Evolutionary conservation across 23 tunicate species (phyloP).

Genomic region (Phallusia fumigata): DNA sequence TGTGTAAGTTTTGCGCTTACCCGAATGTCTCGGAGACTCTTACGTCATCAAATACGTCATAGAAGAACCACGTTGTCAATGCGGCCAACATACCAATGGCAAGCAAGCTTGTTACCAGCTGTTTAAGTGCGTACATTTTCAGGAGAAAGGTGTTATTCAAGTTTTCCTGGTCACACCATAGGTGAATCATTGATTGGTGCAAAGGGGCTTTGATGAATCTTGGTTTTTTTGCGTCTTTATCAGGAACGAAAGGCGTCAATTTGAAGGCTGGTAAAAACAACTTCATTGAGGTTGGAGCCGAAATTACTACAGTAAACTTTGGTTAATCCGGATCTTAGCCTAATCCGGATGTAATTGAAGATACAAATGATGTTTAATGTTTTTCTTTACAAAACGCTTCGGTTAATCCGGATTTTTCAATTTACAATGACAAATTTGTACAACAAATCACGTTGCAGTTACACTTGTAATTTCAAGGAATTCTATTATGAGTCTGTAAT

Average conservation of each 20-base stretch:
- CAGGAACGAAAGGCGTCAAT: not conserved
- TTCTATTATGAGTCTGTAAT: too few relatives aligned
- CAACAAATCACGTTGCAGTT: too few relatives aligned
- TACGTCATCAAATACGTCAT: not conserved
- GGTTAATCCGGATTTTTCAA: too few relatives aligned
- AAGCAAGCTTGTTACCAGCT: not conserved
- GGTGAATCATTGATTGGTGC: slow-evolving; percentile 4
- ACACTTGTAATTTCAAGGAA: too few relatives aligned
- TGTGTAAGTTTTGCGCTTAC: not conserved
- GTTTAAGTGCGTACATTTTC: slow-evolving; percentile 5
- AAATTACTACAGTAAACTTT: too few relatives aligned
- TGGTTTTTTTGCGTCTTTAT: not conserved
- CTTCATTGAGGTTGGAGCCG: too few relatives aligned
- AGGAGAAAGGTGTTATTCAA: not conserved
- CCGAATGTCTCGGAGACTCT: slow-evolving; percentile 3
- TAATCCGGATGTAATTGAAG: too few relatives aligned
- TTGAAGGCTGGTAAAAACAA: not conserved
- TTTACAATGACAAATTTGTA: too few relatives aligned
- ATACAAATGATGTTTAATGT: too few relatives aligned
- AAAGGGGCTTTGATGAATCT: not conserved
- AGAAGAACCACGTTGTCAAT: not conserved
- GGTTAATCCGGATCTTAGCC: too few relatives aligned
- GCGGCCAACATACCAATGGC: not conserved
- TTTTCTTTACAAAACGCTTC: too few relatives aligned
- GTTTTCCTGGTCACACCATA: slow-evolving; percentile 11